Base-by-base conservation (phyloP, 2,113 vertebrate species). In the Lampris incognitus region DNA sequence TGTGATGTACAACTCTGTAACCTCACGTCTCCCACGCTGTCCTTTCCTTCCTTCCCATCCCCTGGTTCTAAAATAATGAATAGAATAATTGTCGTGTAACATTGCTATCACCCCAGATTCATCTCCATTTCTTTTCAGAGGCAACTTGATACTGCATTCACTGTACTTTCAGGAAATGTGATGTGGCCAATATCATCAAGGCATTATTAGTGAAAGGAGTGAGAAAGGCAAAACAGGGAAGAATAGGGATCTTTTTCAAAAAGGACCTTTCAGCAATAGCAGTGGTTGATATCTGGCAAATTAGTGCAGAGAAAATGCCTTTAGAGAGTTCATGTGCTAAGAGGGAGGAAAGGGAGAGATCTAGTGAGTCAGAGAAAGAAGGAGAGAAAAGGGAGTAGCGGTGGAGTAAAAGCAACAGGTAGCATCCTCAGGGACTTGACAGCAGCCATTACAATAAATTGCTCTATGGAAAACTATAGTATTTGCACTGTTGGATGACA, bases 371-470 rank as follows among this genome's bases (percentile, higher is more conserved):
- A 48, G 74, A 62, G 72, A 80, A 60, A 68, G 42, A 60, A 5
- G 62, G 66, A 74, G 66, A 2, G 68, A 40, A 7, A 60, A 41
- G 6, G 56, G 2, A 36, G 24, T 3, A 36, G 36, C 11, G 37
- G n/a, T 37, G 36, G 55, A 4, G 3, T 37, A 10, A 4, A 1
- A 94, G 95, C 97, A 96, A 97, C 96, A 97, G 95, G 96, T 96
- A 94, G 79, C 80, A 46, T 94, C 95, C 94, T 94, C 89, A 93
- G 94, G 92, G 66, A 67, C 92, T 92, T 95, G 96, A 97, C 96
- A 96, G 94, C 94, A 93, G 95, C 95, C 96, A 97, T 97, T 96
- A 96, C 94, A 95, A 95, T 95, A 96, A 96, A 96, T 96, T 96
- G 95, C 93, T 89, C 94, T 95, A 93, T 93, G 95, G 24, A 94